These are phyloP conservation scores for Nasonovia ribisnigri DNA, from an alignment of 2,888 invertebrate species.

Conservation along the genomic window DNA sequence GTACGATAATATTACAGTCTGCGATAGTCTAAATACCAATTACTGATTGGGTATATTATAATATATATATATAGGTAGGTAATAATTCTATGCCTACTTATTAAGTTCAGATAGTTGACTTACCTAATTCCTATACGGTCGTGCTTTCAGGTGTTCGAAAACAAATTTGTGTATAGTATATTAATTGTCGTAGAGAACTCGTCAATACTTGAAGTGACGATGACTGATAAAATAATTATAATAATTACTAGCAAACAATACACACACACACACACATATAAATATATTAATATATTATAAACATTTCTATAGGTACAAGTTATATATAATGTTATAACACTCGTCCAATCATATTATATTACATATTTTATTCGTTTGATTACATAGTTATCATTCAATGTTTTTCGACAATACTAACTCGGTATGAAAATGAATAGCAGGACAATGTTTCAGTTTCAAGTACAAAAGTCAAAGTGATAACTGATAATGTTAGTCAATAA, in stretches of 20 bases:
- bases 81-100: not conserved
- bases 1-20: not conserved
- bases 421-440: not conserved
- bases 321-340: not conserved
- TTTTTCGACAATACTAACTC: not conserved
- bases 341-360: not conserved
- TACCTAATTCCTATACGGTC: not conserved
- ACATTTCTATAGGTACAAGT: not conserved
- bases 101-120: not conserved
- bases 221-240: not conserved
- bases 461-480: slow-evolving; percentile 40
- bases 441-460: not conserved
- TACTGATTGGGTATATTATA: no score
- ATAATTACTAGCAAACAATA: not conserved
- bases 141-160: not conserved
- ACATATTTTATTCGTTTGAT: not conserved
- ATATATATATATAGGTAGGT: not conserved
- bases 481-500: not conserved
- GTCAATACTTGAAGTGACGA: not conserved
- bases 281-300: not conserved
- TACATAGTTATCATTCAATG: not conserved
- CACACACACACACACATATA: not conserved
- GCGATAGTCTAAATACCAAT: not conserved
- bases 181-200: not conserved
- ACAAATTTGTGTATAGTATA: not conserved